Base-by-base conservation (phyloP, 1,140 invertebrate genomes). In the Trichonephila clavipes region DNA sequence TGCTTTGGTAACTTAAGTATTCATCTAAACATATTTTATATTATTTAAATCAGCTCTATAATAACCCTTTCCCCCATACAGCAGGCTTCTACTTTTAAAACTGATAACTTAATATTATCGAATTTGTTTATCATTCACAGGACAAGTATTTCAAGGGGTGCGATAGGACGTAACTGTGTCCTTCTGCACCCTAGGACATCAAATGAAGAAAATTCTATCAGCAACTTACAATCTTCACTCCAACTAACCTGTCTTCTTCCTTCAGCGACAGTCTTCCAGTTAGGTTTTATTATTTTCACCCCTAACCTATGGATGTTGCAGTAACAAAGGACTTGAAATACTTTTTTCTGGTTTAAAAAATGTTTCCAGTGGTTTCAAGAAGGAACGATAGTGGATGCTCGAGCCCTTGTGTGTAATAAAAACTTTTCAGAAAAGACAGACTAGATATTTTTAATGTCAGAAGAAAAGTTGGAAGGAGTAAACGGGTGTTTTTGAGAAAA, bases 91-190 rank as follows among this genome's bases (percentile, higher is more conserved):
- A 40, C 44, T n/a, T 66, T 83, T 92, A 92, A 62, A 92, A 82
- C 62, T 83, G 62, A 85, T 85, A 14, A 64, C 82, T 92, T 92
- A 92, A 92, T 85, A n/a, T 58, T 64, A 64, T 92, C 90, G 72
- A 88, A 88, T 93, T 93, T 92, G 69, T 86, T 92, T 93, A 86
- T 93, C 92, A 93, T 93, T 93, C 92, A 88, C 92, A 93, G 92
- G 92, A 44, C 77, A 51, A 86, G 58, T 77, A 40, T 59, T 81
- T 61, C 85, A 64, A 88, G 92, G 85, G 92, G 92, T 93, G 85
- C 81, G 59, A 51, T 88, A 82, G 92, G 86, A 88, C 85, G 59
- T 72, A 69, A 91, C 21, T 59, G 88, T 81, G 92, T 93, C 86
- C 92, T 77, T 28, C 72, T 77, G 28, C 72, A 77, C 72, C 72